Evolutionary conservation across 1,140 invertebrate species (phyloP).

Genomic region (Wiebesia pumilae): DNA sequence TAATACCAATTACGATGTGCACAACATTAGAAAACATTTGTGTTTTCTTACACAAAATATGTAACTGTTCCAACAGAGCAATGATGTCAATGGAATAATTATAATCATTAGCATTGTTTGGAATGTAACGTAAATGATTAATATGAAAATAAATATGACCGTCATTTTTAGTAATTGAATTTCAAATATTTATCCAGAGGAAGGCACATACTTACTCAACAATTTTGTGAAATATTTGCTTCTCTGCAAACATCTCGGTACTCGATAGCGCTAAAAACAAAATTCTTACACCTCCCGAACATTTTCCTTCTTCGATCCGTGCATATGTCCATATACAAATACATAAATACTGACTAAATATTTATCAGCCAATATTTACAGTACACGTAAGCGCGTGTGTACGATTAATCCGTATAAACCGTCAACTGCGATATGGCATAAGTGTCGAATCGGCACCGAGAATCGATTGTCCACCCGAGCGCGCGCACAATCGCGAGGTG

Average conservation of each 20-base stretch:
- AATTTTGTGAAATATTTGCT: background rate
- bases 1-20: background rate
- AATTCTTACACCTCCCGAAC: background rate
- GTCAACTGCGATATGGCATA: background rate
- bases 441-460: background rate
- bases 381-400: background rate
- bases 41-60: background rate
- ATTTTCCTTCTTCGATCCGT: background rate
- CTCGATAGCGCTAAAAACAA: background rate
- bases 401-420: background rate
- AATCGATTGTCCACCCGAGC: background rate
- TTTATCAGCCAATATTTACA: background rate
- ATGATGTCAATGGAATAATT: background rate
- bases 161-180: background rate
- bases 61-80: background rate
- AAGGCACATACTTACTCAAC: background rate
- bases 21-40: background rate
- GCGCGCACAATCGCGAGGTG: background rate
- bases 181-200: background rate
- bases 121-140: background rate
- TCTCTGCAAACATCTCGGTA: background rate
- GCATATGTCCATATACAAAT: background rate
- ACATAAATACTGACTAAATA: background rate
- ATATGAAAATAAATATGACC: background rate
- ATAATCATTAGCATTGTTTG: background rate